Evolutionary conservation across 2,113 vertebrate genomes (phyloP), one percentile per base, ranked within the genome.

Genomic region (Anoura caudifer): DNA sequence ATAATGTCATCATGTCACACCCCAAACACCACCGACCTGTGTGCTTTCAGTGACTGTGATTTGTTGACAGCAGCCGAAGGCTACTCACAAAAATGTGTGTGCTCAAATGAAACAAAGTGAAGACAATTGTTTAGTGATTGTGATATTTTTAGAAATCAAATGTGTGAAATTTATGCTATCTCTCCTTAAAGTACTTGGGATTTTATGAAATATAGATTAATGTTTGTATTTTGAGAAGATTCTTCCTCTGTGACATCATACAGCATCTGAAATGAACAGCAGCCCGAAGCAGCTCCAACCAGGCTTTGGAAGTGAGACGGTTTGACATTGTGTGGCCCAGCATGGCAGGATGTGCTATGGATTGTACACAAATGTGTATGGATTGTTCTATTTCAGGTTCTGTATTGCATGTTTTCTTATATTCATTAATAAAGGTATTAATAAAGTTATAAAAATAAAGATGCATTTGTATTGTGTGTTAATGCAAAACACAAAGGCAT

Each of bases 321-420:
- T 82, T 98, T 7, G 98, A 82, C 97, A 87, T 22, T 67, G 59
- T 97, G 16, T 87, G 69, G 36, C 73, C 16, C 65, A 83, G 95
- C 45, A 79, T 82, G 84, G 90, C 86, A 91, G 93, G 95, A 85
- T 92, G 84, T 65, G 97, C 95, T 97, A 56, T 56, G 54, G 54
- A 56, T 56, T 56, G 54, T 22, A 56, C 54, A 56, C 84, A 96
- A 38, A 95, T 98, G 85, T 97, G 96, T 98, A 98, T 96, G 97
- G 87, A 98, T 98, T 98, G 97, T 98, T 98, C 85, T 97, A 97
- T 97, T 98, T 97, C 97, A 98, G 95, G 73, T 98, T 98, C 97
- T 98, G 96, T 98, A 98, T 96, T 98, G 98, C 98, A 98, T 98
- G 98, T 96, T 98, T 98, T 98, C 97, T 98, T 98, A 98, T 98